Base-by-base conservation (phyloP, 2,113 vertebrate species). In the Grammomys surdaster region DNA sequence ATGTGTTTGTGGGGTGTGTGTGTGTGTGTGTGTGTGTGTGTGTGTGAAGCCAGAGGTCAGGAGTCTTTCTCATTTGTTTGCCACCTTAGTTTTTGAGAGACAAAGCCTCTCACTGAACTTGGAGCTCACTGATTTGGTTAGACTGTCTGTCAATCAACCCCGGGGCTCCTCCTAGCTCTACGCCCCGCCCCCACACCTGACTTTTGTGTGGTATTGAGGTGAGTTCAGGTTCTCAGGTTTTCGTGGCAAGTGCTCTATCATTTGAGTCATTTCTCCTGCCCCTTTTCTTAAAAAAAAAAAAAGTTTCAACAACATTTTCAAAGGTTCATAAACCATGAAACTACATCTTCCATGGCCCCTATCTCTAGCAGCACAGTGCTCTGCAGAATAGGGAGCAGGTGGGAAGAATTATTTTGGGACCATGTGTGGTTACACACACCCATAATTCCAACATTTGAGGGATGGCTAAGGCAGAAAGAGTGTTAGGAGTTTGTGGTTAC, bases 291-390 rank as follows among this genome's bases (percentile, higher is more conserved):
- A 86, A 85, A 85, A 85, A 40, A 28, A 33, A 54, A 67, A 76
- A 75, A 51, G 36, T 90, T 70, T 90, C 67, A 88, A 90, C 96
- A 93, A 92, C 12, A 72, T 88, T 96, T 86, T 89, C 43, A 86
- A 92, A 91, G 69, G 51, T 7, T 63, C n/a, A 76, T n/a, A 82
- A 91, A 77, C 93, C 36, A 20, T 93, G 69, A 85, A 72, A 56
- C 82, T 48, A 0, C 67, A 67, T 67, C 60, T 85, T 46, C 26
- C n/a, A 17, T 65, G 22, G 2, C 54, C 17, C 43, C 31, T 12
- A 24, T 36, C 65, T 7, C 31, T 51, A 51, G 46, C 43, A 51
- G 6, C 46, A 2, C 46, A 24, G 22, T 54, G 33, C 24, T 72
- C 9, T 72, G 22, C 75, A 76, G 77, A 78, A 46, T 54, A 88